phyloP scores from a whole-genome alignment of 2,113 vertebrate species.

The Sitta europaea region DNA sequence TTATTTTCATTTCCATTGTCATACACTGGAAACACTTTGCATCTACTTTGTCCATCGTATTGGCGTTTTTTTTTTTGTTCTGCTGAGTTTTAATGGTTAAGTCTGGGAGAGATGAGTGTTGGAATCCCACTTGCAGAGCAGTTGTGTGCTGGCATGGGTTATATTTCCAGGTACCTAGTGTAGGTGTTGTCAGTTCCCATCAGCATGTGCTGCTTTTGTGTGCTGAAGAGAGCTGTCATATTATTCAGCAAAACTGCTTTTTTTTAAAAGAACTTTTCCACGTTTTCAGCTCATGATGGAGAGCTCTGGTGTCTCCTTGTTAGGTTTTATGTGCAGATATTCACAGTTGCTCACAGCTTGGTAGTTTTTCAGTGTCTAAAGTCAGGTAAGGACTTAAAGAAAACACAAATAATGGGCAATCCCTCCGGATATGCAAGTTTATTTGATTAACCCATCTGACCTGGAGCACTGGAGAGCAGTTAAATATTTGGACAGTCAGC shows the following conservation, averaged over 20 bases:
- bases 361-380: neutral
- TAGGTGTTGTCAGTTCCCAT: neutral
- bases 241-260: neutral
- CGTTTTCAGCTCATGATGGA: neutral
- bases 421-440: neutral
- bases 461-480: neutral
- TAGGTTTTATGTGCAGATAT: neutral
- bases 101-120: neutral
- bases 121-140: neutral
- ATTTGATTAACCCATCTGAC: constrained; percentile 39
- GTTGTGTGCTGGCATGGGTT: neutral
- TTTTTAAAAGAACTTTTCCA: neutral
- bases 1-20: constrained; percentile 43
- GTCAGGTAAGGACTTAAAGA: neutral
- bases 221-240: neutral
- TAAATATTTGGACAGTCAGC: constrained; percentile 54
- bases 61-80: neutral
- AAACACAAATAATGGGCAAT: neutral
- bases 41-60: neutral
- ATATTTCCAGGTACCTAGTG: neutral
- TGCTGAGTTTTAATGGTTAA: neutral
- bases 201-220: neutral
- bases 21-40: neutral
- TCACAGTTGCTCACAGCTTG: neutral
- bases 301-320: neutral